A percentile compares a stretch with the other conserved stretches of the same genome.
Conservation (phyloP, 2,888 invertebrate species). For the Cryptus viduatorius region DNA sequence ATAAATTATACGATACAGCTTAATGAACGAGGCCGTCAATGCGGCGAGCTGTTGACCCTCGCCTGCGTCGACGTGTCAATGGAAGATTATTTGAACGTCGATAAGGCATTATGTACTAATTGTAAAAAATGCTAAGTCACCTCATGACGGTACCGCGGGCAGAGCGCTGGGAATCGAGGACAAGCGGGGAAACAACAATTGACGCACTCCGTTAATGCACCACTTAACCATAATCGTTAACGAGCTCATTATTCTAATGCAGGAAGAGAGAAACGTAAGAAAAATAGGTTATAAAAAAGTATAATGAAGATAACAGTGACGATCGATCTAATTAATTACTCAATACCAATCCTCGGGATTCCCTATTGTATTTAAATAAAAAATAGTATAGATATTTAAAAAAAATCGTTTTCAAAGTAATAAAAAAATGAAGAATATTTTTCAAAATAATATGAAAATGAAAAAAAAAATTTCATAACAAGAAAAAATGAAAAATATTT, state of each 20-base stretch:
- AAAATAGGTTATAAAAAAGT: conserved; percentile 8
- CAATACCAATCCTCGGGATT: no score
- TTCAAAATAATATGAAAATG: no score
- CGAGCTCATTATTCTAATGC: conserved; percentile 10
- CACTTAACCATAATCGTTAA: conserved; percentile 29
- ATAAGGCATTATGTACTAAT: conserved; percentile 33
- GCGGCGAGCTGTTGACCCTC: neutral
- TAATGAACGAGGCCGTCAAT: neutral
- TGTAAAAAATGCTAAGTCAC: conserved; percentile 27
- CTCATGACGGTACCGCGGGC: neutral
- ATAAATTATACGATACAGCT: neutral
- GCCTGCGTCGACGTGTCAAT: conserved; percentile 6
- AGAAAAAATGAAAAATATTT: no score
- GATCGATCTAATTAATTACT: neutral
- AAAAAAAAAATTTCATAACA: no score
- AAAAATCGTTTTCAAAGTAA: no score
- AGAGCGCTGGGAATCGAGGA: conserved; percentile 6
- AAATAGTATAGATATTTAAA: no score
- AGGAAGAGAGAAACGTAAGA: conserved; percentile 5
- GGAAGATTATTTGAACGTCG: conserved; percentile 4
- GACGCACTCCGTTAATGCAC: neutral
- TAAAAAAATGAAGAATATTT: no score
- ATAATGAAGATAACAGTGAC: neutral
- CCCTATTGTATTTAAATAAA: no score
- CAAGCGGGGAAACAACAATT: conserved; percentile 32